Conservation (phyloP, 1,140 invertebrate genomes). For the Philotrypesis tridentata region DNA sequence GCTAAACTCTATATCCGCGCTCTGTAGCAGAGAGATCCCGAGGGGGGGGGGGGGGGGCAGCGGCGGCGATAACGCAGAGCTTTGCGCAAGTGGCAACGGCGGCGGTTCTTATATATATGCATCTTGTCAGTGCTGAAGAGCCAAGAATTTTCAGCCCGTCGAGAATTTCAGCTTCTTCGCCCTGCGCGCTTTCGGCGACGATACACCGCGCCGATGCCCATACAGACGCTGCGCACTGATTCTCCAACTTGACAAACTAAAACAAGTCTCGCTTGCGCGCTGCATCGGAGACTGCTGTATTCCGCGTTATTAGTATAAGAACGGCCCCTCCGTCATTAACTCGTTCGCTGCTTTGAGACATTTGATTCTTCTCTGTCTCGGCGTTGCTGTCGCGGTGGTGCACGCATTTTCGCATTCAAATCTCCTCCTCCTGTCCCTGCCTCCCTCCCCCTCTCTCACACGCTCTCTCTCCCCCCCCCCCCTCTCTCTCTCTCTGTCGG, state of each 20-base stretch:
- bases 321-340: not conserved
- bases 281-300: not conserved
- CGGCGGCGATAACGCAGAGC: slow-evolving; percentile 30
- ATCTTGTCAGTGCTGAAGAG: slow-evolving; percentile 27
- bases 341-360: not conserved
- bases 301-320: not conserved
- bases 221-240: too few species aligned
- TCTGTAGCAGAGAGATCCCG: too few species aligned
- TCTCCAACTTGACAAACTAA: not conserved
- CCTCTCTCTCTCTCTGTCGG: too few species aligned
- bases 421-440: slow-evolving; percentile 29
- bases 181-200: too few species aligned
- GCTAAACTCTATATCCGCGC: slow-evolving; percentile 47
- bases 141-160: slow-evolving; percentile 11
- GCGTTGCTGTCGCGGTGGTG: too few species aligned
- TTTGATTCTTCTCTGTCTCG: not conserved
- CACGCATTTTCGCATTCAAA: not conserved
- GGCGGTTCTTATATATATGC: too few species aligned
- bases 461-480: too few species aligned
- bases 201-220: too few species aligned
- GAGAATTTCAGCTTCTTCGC: too few species aligned
- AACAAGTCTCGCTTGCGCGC: not conserved
- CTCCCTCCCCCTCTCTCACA: too few species aligned
- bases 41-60: too few species aligned
- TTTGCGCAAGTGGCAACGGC: slow-evolving; percentile 19